Evolutionary conservation across 1,140 invertebrate genomes (phyloP).

Genomic region (Polypedilum pembai): DNA sequence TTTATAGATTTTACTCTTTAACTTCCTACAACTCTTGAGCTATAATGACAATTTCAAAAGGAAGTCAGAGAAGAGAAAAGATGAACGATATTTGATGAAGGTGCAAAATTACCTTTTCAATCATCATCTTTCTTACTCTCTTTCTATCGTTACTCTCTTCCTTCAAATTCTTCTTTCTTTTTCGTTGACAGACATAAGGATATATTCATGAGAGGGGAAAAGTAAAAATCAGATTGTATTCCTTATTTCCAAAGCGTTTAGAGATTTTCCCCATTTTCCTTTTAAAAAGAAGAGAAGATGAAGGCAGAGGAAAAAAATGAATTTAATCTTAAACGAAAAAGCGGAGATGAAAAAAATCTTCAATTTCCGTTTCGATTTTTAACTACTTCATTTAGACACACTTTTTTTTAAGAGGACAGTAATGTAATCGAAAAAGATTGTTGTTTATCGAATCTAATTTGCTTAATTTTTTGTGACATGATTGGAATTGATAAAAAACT

Average conservation of each 20-base stretch:
- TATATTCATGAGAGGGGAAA: not conserved
- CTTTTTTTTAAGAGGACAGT: too few relatives aligned
- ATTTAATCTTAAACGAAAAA: not conserved
- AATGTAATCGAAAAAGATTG: too few relatives aligned
- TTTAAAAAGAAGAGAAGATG: not conserved
- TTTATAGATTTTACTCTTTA: not conserved
- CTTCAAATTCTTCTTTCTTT: not conserved
- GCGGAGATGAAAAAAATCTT: constrained; percentile 10
- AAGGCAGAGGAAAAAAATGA: not conserved
- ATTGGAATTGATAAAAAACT: too few relatives aligned
- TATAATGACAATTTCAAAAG: constrained; percentile 21
- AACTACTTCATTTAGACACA: not conserved
- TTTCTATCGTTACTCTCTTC: not conserved
- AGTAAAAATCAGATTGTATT: not conserved
- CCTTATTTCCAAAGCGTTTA: not conserved
- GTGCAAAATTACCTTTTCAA: constrained; percentile 19
- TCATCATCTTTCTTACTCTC: not conserved
- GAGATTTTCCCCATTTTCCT: not conserved
- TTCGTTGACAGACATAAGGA: too few relatives aligned
- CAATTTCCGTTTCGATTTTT: constrained; percentile 13
- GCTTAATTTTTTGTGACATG: too few relatives aligned
- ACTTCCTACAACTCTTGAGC: not conserved
- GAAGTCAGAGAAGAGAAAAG: not conserved
- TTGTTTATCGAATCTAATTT: too few relatives aligned
- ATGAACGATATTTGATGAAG: constrained; percentile 25